Conservation (phyloP, 2,888 invertebrate species). For the Sturmia bella region DNA sequence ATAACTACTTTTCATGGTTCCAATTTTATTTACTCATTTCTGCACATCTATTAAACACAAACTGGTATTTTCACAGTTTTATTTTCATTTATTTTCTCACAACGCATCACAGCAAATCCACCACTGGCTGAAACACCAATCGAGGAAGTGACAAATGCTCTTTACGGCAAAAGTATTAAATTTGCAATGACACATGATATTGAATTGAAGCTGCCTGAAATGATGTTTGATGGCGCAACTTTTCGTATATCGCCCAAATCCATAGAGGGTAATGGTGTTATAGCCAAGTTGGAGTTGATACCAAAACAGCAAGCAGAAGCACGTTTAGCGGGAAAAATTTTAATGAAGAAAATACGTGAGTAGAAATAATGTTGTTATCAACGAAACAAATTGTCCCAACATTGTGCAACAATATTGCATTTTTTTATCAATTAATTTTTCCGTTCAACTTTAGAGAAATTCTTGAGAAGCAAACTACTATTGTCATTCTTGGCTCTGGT, state of each 20-base stretch:
- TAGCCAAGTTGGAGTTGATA: slow-evolving; percentile 88
- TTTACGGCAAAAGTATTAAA: slow-evolving; percentile 87
- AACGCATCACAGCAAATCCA: slow-evolving; percentile 16
- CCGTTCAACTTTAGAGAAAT: slow-evolving; percentile 86
- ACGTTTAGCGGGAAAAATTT: slow-evolving; percentile 84
- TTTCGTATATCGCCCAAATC: slow-evolving; percentile 89
- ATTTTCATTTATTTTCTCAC: background rate
- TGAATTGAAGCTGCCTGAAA: slow-evolving; percentile 87
- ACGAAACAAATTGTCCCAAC: background rate
- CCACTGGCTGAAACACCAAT: slow-evolving; percentile 84
- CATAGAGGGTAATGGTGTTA: slow-evolving; percentile 87
- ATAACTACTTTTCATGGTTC: too few relatives aligned
- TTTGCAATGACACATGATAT: slow-evolving; percentile 91
- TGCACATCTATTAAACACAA: too few relatives aligned
- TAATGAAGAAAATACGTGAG: slow-evolving; percentile 82
- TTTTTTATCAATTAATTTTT: slow-evolving; percentile 34
- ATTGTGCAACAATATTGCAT: background rate
- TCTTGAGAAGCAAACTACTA: slow-evolving; percentile 88
- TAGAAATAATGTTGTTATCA: slow-evolving; percentile 37
- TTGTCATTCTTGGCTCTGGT: slow-evolving; percentile 89
- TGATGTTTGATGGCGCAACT: slow-evolving; percentile 88
- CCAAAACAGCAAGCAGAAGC: slow-evolving; percentile 82
- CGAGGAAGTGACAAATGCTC: slow-evolving; percentile 88
- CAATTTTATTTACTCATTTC: too few relatives aligned
- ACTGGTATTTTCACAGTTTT: background rate